phyloP scores from a whole-genome alignment of 2,113 vertebrate genomes.

The Enhydra lutris region DNA sequence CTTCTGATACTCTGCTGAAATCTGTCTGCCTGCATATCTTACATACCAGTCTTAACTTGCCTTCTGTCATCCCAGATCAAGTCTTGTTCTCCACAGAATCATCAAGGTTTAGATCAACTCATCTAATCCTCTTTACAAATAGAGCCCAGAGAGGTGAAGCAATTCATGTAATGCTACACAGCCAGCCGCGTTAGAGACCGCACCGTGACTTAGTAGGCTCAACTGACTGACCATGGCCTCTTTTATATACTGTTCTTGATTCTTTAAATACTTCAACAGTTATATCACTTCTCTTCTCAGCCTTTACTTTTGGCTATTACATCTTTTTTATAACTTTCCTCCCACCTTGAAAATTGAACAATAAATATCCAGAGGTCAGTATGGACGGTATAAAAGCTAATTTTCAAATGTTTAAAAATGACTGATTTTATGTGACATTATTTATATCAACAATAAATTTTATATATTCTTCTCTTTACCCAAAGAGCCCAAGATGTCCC shows the following conservation, averaged over 20 bases:
- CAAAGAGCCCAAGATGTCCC: background rate
- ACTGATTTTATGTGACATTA: background rate
- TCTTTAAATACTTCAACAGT: background rate
- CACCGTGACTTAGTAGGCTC: background rate
- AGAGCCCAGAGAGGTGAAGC: background rate
- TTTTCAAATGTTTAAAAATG: conserved; percentile 21
- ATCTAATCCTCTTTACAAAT: background rate
- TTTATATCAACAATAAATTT: background rate
- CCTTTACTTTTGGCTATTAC: background rate
- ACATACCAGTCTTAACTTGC: background rate
- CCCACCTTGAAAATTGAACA: background rate
- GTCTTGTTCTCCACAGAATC: background rate
- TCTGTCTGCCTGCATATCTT: background rate
- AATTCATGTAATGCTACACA: background rate
- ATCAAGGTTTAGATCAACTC: background rate
- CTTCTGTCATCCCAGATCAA: background rate
- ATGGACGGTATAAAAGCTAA: background rate
- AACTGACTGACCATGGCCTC: background rate
- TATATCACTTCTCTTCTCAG: background rate
- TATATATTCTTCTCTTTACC: background rate
- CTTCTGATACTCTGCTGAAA: background rate
- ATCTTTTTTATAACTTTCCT: background rate
- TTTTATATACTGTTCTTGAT: background rate
- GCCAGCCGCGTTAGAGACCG: background rate
- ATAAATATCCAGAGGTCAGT: background rate